Percentiles rank a stretch among this genome's conserved stretches.
Conservation (phyloP, 2,888 invertebrate species). For the Seira ritae region DNA sequence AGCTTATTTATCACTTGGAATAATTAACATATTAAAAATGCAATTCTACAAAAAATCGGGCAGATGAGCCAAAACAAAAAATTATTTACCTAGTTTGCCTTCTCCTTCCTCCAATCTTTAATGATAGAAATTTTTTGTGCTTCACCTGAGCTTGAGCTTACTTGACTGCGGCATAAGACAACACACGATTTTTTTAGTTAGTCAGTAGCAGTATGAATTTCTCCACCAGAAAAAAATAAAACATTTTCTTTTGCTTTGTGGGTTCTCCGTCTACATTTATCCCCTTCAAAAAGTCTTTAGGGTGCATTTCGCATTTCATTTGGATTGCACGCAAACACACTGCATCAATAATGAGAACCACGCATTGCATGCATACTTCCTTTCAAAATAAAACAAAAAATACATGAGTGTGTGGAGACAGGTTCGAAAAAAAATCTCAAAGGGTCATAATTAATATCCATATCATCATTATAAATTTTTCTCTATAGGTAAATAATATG, state of each 20-base stretch:
- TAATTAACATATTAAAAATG: no score
- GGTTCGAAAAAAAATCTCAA: constrained; percentile 41
- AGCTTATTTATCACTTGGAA: no score
- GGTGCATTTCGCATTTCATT: no score
- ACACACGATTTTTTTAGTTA: no score
- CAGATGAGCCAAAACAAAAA: no score
- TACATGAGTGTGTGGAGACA: constrained; percentile 55
- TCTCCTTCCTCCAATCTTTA: neutral
- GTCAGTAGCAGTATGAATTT: constrained; percentile 43
- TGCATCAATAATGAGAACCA: no score
- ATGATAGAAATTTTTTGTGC: constrained; percentile 37
- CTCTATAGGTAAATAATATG: neutral
- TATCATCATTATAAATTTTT: constrained; percentile 40
- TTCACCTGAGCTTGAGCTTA: no score
- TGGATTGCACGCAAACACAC: no score
- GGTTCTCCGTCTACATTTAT: constrained; percentile 55
- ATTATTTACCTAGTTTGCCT: no score
- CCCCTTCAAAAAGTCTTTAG: constrained; percentile 43
- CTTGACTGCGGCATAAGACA: constrained; percentile 45
- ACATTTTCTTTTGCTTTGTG: no score
- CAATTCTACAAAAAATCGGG: no score
- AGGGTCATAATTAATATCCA: constrained; percentile 53
- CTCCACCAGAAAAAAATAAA: constrained; percentile 37
- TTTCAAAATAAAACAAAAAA: constrained; percentile 33
- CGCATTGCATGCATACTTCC: constrained; percentile 43